Conservation (phyloP, 2,888 invertebrate genomes). For the Leucophenga maculata region DNA sequence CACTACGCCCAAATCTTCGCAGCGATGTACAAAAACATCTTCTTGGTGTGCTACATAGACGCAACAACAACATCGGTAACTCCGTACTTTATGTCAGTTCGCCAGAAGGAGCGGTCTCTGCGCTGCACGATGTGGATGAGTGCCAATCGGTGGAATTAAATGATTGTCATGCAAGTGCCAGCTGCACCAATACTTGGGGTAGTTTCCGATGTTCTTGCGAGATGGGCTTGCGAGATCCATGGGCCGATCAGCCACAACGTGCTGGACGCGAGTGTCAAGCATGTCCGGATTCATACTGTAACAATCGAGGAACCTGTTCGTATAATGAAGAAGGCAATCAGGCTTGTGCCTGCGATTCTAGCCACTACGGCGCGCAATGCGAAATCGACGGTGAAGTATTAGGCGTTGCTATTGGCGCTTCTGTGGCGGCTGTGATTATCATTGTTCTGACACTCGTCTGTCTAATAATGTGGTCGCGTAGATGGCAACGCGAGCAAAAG, state of each 20-base stretch:
- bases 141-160: constrained; percentile 86
- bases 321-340: constrained; percentile 78
- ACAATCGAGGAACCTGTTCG: constrained; percentile 87
- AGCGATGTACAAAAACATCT: constrained; percentile 88
- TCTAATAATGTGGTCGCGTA: constrained; percentile 92
- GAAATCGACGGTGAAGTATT: constrained; percentile 94
- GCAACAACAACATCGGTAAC: constrained; percentile 90
- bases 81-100: constrained; percentile 89
- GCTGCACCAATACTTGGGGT: constrained; percentile 88
- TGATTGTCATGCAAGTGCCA: constrained; percentile 86
- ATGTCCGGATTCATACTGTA: constrained; percentile 85
- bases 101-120: constrained; percentile 84
- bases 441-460: constrained; percentile 89
- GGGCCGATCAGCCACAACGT: constrained; percentile 78
- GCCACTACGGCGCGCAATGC: constrained; percentile 88
- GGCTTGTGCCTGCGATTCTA: constrained; percentile 80
- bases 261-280: constrained; percentile 85
- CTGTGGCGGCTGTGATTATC: constrained; percentile 89
- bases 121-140: constrained; percentile 87
- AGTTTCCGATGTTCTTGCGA: constrained; percentile 81
- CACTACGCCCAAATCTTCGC: constrained; percentile 78
- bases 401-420: constrained; percentile 92
- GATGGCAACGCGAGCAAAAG: constrained; percentile 92
- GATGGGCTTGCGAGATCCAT: constrained; percentile 83
- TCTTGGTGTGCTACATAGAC: constrained; percentile 84